Percentiles rank a stretch among this genome's conserved stretches.
These are phyloP conservation scores for Cydia splendana DNA, from an alignment of 1,140 invertebrate genomes.

Conservation along the genomic window DNA sequence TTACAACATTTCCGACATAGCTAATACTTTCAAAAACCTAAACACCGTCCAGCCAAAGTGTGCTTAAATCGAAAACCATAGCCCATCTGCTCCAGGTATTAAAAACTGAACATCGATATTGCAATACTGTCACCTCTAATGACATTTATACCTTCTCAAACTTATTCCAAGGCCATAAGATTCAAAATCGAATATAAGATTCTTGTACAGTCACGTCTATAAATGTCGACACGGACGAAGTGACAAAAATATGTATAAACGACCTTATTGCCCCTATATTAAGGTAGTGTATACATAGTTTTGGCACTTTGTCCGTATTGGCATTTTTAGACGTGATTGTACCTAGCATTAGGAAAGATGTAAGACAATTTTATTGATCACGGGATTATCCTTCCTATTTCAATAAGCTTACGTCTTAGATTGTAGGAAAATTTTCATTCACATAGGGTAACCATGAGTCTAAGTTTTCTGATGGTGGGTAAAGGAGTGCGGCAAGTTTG, in stretches of 20 bases:
- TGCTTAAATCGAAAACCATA: slow-evolving; percentile 22
- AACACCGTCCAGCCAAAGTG: slow-evolving; percentile 8
- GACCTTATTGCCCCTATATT: too few relatives aligned
- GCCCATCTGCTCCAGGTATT: slow-evolving; percentile 25
- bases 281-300: too few relatives aligned
- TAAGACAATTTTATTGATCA: neutral
- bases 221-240: too few relatives aligned
- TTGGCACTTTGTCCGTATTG: too few relatives aligned
- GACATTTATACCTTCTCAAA: neutral
- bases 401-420: neutral
- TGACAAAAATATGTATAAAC: too few relatives aligned
- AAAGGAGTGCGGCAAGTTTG: slow-evolving; percentile 58
- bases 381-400: neutral
- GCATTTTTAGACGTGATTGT: too few relatives aligned
- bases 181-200: neutral
- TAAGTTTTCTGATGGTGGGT: slow-evolving; percentile 5
- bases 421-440: neutral
- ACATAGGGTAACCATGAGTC: neutral
- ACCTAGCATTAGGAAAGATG: neutral
- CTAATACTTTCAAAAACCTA: neutral
- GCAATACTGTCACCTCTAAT: slow-evolving; percentile 38
- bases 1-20: neutral
- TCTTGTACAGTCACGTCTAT: neutral
- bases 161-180: neutral
- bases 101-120: slow-evolving; percentile 29